Base-by-base conservation (phyloP, 1,140 invertebrate species). In the Saccostrea glomerata region DNA sequence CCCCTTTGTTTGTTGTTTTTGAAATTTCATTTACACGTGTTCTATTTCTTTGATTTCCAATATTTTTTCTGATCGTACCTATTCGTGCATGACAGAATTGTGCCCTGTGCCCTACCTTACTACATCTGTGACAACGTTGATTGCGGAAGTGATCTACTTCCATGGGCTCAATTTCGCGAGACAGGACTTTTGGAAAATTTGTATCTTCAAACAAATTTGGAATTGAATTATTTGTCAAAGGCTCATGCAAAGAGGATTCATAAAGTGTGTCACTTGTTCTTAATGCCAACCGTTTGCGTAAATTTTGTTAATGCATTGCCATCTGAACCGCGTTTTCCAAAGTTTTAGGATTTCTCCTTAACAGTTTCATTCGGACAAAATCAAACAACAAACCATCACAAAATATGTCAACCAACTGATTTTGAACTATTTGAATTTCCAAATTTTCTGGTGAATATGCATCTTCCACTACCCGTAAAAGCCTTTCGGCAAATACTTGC, bases 291-390 rank as follows among this genome's bases (percentile, higher is more conserved):
- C 30, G 30, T 36, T 36, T 36, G 30, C 30, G 30, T 36, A 36
- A 36, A 36, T 36, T 36, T 36, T 36, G 30, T 36, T 36, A 0
- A 36, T 36, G 30, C 30, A 36, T 36, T 36, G 30, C 30, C 0
- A 36, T 36, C 2, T 36, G 30, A 36, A 36, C 30, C 30, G 30
- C 30, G 30, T 36, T 36, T 36, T 36, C 30, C 30, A 36, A 36
- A 12, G 12, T 60, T 0, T 60, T 4, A 20, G 58, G 73, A 13
- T 89, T 87, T 23, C 82, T 40, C 56, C 86, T 54, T 84, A 90
- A 87, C 7, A 90, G 23, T 73, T 88, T 88, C n/a, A 89, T n/a
- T 87, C 70, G 87, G 9, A 89, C 11, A 55, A 56, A 77, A 63
- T 90, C 86, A 20, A 86, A 40, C n/a, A 12, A 60, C 1, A 91